phyloP scores from a whole-genome alignment of 1,140 invertebrate species.

The Chironomus tepperi region DNA sequence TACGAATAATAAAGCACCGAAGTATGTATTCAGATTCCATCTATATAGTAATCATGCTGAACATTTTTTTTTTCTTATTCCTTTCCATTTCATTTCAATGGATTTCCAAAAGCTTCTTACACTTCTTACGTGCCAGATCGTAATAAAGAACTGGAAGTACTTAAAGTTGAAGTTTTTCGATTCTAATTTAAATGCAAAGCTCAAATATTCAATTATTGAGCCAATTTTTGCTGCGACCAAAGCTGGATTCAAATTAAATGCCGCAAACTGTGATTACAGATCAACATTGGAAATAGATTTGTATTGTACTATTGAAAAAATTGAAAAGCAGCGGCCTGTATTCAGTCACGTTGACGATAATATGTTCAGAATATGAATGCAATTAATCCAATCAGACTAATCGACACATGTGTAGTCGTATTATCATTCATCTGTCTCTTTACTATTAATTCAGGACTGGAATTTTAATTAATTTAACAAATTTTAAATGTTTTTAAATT shows the following conservation, averaged over 20 bases:
- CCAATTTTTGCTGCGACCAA: conserved; percentile 64
- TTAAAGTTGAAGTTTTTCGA: conserved; percentile 58
- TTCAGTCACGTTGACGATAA: conserved; percentile 60
- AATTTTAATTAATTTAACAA: conserved; percentile 52
- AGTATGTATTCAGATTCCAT: conserved; percentile 25
- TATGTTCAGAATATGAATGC: conserved; percentile 65
- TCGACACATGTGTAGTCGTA: conserved; percentile 58
- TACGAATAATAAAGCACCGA: conserved; percentile 75
- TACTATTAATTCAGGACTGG: conserved; percentile 63
- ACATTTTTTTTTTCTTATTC: not conserved
- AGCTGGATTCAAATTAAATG: conserved; percentile 57
- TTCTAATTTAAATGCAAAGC: conserved; percentile 55
- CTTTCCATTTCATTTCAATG: conserved; percentile 4
- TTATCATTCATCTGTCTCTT: conserved; percentile 71
- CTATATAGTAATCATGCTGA: not conserved
- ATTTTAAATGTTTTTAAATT: conserved; percentile 65
- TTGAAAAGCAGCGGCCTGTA: conserved; percentile 44
- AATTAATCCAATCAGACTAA: conserved; percentile 55
- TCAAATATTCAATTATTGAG: conserved; percentile 60
- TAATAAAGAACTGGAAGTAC: conserved; percentile 52
- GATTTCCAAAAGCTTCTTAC: conserved; percentile 56
- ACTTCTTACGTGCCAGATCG: conserved; percentile 62
- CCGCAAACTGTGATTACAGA: conserved; percentile 53
- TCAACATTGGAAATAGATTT: conserved; percentile 60
- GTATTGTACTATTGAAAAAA: conserved; percentile 56